phyloP scores from a whole-genome alignment of 2,888 invertebrate genomes.

The Amphipyra berbera region DNA sequence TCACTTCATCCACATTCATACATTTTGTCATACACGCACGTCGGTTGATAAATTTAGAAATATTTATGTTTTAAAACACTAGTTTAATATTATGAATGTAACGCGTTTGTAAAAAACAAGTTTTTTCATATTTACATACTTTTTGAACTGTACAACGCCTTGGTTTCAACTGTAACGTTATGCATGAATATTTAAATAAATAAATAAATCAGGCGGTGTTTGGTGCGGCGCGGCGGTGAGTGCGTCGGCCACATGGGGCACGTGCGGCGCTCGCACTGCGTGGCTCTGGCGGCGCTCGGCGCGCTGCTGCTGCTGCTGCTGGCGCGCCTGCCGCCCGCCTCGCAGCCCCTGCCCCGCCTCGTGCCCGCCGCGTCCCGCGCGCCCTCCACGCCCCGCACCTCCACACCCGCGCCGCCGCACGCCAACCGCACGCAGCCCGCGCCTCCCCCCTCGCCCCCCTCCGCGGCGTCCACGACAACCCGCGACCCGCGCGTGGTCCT shows the following conservation, averaged over 20 bases:
- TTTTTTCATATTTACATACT: too few species aligned
- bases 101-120: too few species aligned
- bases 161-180: background rate
- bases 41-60: too few species aligned
- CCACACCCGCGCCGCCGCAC: slow-evolving; percentile 32
- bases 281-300: slow-evolving; percentile 71
- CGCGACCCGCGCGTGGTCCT: slow-evolving; percentile 82
- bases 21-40: too few species aligned
- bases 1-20: too few species aligned
- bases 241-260: slow-evolving; percentile 66
- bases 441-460: slow-evolving; percentile 60
- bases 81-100: too few species aligned
- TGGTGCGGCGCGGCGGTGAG: slow-evolving; percentile 55
- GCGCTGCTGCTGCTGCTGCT: slow-evolving; percentile 82
- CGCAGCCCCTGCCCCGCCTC: slow-evolving; percentile 36
- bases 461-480: slow-evolving; percentile 45
- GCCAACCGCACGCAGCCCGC: slow-evolving; percentile 32
- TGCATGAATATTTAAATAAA: too few species aligned
- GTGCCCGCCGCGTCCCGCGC: slow-evolving; percentile 44
- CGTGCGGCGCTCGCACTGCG: slow-evolving; percentile 77
- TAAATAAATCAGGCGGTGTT: slow-evolving; percentile 38
- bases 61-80: too few species aligned
- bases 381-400: slow-evolving; percentile 28
- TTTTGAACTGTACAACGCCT: too few species aligned
- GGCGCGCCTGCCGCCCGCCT: slow-evolving; percentile 70